Base-by-base conservation (phyloP, 1,140 invertebrate genomes). In the Zaprionus taronus region DNA sequence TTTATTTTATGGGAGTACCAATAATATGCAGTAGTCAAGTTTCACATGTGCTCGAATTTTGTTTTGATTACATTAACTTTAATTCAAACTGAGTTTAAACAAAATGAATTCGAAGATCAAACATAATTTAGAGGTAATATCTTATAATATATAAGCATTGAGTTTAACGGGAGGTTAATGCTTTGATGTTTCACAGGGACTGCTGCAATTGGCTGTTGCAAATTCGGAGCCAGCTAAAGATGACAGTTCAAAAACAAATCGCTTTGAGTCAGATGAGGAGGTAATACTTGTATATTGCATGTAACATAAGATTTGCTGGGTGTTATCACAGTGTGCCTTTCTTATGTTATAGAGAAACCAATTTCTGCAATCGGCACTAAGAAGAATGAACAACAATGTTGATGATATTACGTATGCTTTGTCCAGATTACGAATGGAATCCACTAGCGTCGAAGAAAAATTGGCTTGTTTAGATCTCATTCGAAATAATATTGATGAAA, bases 401-500 rank as follows among this genome's bases (percentile, higher is more conserved):
- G 83, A 83, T 64, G 74, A 77, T 7, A 62, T 86, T 5, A 72
- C 74, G 26, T 61, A 62, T 7, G 84, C 80, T 14, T 26, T 86
- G 4, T 9, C 56, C 2, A 67, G 80, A 41, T 58, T 86, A 2
- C 66, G 74, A 9, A 73, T 51, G 41, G 22, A 44, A 1, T 58
- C 65, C 4, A 60, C 73, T 7, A 69, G 47, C n/a, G 22, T 64
- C 5, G 84, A 77, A 1, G 64, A 89, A 47, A 77, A 80, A 70
- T 49, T 72, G 49, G 67, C 78, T 15, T 75, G 81, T 14, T 49
- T 86, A 2, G 73, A 83, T 7, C 67, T 75, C 31, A 80, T 86
- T 11, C 69, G 84, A n/a, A 79, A 79, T 44, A 76, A 89, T 38
- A 86, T 86, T 26, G 80, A 80, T 53, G 84, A 86, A 31, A 80